phyloP scores from a whole-genome alignment of 2,888 invertebrate genomes.

The Tinea semifulvella region DNA sequence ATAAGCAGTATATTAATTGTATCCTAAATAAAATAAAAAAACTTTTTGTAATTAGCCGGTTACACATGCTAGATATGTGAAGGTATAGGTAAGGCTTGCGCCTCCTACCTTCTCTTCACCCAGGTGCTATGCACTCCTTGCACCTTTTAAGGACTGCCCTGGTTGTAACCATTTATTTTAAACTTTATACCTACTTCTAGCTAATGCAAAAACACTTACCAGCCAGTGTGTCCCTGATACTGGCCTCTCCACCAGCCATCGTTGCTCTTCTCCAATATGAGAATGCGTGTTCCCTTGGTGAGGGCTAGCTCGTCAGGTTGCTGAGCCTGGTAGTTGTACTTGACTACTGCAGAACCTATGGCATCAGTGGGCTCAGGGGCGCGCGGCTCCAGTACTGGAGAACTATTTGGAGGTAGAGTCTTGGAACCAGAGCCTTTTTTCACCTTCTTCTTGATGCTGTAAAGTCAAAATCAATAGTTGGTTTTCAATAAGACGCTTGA shows the following conservation, averaged over 20 bases:
- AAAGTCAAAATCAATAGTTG: slow-evolving; percentile 21
- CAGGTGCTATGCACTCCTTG: no score
- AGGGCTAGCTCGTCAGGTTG: slow-evolving; percentile 95
- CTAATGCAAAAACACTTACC: slow-evolving; percentile 55
- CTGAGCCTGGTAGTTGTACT: slow-evolving; percentile 95
- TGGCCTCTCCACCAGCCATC: slow-evolving; percentile 99
- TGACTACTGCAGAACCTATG: slow-evolving; percentile 90
- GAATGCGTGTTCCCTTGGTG: slow-evolving; percentile 92
- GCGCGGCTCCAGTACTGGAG: slow-evolving; percentile 83
- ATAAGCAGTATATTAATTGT: no score
- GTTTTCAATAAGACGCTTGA: no score
- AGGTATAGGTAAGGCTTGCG: no score
- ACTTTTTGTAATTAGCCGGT: no score
- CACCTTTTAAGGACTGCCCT: no score
- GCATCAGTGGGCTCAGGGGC: slow-evolving; percentile 88
- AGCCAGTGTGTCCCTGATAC: slow-evolving; percentile 64
- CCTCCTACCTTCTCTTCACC: no score
- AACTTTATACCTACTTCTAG: no score
- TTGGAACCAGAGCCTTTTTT: slow-evolving; percentile 85
- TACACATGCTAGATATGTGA: no score
- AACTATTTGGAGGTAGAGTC: slow-evolving; percentile 85
- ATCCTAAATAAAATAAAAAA: no score
- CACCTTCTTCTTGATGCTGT: slow-evolving; percentile 86
- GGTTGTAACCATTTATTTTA: no score
- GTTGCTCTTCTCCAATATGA: slow-evolving; percentile 97